Percentiles rank a stretch among this genome's conserved stretches.
Conservation (phyloP, 2,113 vertebrate species). For the Nerophis lumbriciformis region DNA sequence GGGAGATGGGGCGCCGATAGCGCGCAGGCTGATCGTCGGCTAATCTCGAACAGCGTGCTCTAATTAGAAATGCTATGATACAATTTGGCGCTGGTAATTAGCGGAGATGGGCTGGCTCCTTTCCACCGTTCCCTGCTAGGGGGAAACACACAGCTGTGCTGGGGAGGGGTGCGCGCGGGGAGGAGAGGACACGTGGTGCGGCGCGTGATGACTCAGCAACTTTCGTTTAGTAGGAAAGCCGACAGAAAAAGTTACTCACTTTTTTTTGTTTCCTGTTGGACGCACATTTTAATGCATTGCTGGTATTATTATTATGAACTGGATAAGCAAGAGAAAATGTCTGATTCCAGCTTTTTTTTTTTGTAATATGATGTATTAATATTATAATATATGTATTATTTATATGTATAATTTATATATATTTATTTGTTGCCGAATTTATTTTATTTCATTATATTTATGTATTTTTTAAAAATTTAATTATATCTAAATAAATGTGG, state of each 20-base stretch:
- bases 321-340: no score
- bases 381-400: no score
- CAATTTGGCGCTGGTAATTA: constrained; percentile 99
- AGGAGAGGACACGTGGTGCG: constrained; percentile 9
- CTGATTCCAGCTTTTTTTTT: no score
- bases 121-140: constrained; percentile 87
- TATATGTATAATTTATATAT: no score
- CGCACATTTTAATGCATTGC: no score
- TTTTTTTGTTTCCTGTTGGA: background rate
- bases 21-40: constrained; percentile 90
- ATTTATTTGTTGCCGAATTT: no score
- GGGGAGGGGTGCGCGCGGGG: constrained; percentile 73
- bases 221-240: background rate
- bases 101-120: constrained; percentile 94
- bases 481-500: no score
- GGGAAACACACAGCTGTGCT: constrained; percentile 91
- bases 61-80: constrained; percentile 99
- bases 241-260: background rate
- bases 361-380: no score
- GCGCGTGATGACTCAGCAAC: background rate
- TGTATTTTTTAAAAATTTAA: no score
- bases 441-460: no score
- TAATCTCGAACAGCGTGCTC: constrained; percentile 95
- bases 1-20: constrained; percentile 82
- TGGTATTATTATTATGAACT: no score